Evolutionary conservation across 2,113 vertebrate species (phyloP).

Genomic region (Malaclemys terrapin): DNA sequence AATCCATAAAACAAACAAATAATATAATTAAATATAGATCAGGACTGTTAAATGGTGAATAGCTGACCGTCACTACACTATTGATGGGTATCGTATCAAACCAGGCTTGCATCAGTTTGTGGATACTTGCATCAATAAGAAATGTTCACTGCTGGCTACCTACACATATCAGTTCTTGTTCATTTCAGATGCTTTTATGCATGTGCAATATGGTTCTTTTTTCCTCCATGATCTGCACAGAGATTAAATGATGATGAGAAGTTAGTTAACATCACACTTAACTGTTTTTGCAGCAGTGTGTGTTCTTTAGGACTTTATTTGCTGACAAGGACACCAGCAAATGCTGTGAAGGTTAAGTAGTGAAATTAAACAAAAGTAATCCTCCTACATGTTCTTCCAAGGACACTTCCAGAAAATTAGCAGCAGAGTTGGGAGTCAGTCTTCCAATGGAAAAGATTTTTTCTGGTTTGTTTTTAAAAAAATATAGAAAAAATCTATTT

Average conservation of each 20-base stretch:
- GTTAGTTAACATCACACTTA: conserved; percentile 2
- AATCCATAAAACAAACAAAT: background rate
- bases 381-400: conserved; percentile 42
- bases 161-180: background rate
- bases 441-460: background rate
- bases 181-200: background rate
- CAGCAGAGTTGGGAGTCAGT: background rate
- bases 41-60: background rate
- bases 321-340: conserved; percentile 30
- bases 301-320: conserved; percentile 42
- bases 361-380: conserved; percentile 53
- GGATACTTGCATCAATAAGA: background rate
- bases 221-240: background rate
- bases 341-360: conserved; percentile 48
- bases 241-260: background rate
- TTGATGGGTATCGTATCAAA: background rate
- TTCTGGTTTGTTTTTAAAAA: background rate
- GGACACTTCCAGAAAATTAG: background rate
- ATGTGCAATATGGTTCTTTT: background rate
- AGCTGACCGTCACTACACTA: background rate
- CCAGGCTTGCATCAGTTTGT: background rate
- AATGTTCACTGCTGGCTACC: background rate
- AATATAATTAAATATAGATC: background rate
- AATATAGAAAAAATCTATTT: background rate
- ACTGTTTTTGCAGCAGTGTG: background rate